These are phyloP conservation scores for Dioctria rufipes DNA, from an alignment of 2,888 invertebrate genomes.

Conservation along the genomic window DNA sequence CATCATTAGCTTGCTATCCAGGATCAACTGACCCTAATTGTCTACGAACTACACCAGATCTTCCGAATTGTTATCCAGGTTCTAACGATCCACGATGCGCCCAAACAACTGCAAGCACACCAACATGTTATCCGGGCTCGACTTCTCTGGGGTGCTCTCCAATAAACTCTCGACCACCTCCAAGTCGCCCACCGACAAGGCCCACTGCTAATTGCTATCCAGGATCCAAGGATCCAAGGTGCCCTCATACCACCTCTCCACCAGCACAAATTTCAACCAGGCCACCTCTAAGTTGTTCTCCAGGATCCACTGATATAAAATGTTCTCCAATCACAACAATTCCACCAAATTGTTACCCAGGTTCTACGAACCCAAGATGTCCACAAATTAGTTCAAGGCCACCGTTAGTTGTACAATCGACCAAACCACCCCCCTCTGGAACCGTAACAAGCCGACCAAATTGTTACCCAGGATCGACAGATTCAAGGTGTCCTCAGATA, in stretches of 20 bases:
- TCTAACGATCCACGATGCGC: constrained; percentile 67
- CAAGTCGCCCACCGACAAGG: constrained; percentile 58
- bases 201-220: constrained; percentile 65
- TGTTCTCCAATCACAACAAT: constrained; percentile 62
- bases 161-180: constrained; percentile 56
- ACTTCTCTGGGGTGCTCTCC: constrained; percentile 66
- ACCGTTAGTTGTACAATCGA: too few species aligned
- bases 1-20: constrained; percentile 61
- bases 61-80: constrained; percentile 65
- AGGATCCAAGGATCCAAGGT: constrained; percentile 70
- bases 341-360: constrained; percentile 62
- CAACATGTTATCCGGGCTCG: constrained; percentile 63
- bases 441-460: constrained; percentile 47
- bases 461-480: constrained; percentile 67
- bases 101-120: constrained; percentile 59
- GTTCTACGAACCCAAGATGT: constrained; percentile 64
- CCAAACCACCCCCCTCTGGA: too few species aligned
- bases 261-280: constrained; percentile 59
- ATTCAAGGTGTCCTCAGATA: constrained; percentile 57
- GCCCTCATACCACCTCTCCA: constrained; percentile 58
- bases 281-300: constrained; percentile 61
- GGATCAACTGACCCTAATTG: constrained; percentile 66
- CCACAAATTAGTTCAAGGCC: too few species aligned
- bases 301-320: constrained; percentile 65
- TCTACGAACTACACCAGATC: constrained; percentile 31